Percentiles rank a stretch among this genome's conserved stretches.
Evolutionary conservation across 2,113 vertebrate genomes (phyloP).

Genomic region (Oophaga pumilio): DNA sequence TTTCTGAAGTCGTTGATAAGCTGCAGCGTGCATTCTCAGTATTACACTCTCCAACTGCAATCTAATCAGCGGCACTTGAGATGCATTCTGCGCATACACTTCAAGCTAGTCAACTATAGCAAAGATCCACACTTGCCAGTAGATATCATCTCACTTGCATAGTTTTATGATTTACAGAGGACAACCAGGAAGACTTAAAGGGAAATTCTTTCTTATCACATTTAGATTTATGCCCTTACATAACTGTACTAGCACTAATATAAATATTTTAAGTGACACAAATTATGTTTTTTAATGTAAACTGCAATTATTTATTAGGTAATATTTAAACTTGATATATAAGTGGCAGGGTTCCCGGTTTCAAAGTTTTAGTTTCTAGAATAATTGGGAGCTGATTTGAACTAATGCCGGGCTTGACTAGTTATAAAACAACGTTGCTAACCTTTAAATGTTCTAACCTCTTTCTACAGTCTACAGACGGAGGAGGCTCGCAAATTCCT

Average conservation of each 20-base stretch:
- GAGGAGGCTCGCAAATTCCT: background rate
- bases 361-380: no score
- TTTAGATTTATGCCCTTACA: background rate
- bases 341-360: no score
- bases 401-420: no score
- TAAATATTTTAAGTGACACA: no score
- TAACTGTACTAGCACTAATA: background rate
- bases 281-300: no score
- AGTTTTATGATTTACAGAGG: conserved; percentile 3
- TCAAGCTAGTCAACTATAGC: conserved; percentile 55
- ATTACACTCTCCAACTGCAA: conserved; percentile 66
- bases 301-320: no score
- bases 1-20: conserved; percentile 68
- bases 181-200: background rate
- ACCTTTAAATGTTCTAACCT: background rate
- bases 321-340: no score
- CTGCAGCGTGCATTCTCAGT: conserved; percentile 65
- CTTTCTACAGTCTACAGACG: background rate
- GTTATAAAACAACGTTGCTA: background rate
- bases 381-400: no score
- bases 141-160: conserved; percentile 12
- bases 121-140: conserved; percentile 24
- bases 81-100: conserved; percentile 62
- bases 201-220: background rate
- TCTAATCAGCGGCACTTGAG: conserved; percentile 71